Evolutionary conservation across 2,888 invertebrate genomes (phyloP), one percentile per base, ranked within the genome.

Genomic region (Mythimna ferrago): DNA sequence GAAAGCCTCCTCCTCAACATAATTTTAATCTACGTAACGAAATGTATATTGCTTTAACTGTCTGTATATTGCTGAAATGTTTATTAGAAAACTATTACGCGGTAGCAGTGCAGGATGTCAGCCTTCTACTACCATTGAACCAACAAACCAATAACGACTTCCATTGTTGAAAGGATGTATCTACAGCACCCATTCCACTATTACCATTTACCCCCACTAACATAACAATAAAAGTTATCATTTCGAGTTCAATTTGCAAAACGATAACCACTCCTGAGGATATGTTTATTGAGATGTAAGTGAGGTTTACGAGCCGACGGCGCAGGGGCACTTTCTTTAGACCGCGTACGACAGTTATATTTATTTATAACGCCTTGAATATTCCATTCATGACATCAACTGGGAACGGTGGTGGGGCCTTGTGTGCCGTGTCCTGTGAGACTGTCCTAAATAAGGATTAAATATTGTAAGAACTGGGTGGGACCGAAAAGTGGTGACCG

Each of bases 251-350:
- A 84, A 85, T 86, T 86, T 76, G 77, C 73, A 80, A 78, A 62
- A 67, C 70, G 62, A 69, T 78, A 78, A 89, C 83, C 89, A 85
- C 90, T 89, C 88, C 90, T 88, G 88, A 87, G 89, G 90, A 92
- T 92, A 91, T 90, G 89, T 93, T 92, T 94, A 95, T 94, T 92
- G 92, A 94, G 92, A 91, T 92, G 93, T 95, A 85, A 89, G 88
- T 87, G 83, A 86, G 89, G 87, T 95, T 94, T 94, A 95, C 90
- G 94, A 92, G 84, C 86, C 78, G 86, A 88, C 83, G 88, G 88
- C 86, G 85, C 89, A 81, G 88, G 88, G 88, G 87, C 89, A 90
- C 92, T 92, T 92, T 93, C 93, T 92, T 78, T 71, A 67, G 78
- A 76, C 73, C 89, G 89, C 88, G 82, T 89, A 88, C 84, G 95